phyloP scores from a whole-genome alignment of 2,797 vertebrate species.

The Chelon labrosus region DNA sequence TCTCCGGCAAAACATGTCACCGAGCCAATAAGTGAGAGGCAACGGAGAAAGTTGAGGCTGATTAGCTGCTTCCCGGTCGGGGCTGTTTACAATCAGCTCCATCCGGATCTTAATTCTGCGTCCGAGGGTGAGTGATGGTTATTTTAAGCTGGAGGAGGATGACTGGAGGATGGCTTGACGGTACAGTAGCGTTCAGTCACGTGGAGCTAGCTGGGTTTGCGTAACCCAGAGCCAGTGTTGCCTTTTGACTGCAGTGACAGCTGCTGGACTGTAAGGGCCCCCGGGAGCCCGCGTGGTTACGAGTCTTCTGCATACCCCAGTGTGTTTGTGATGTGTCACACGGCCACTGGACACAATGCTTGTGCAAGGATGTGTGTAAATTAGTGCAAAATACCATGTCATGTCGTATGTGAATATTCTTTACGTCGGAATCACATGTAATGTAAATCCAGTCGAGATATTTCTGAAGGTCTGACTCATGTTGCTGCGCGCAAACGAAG shows the following conservation, averaged over 20 bases:
- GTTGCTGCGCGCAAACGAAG: slow-evolving; percentile 17
- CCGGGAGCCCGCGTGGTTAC: slow-evolving; percentile 58
- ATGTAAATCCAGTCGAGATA: slow-evolving; percentile 29
- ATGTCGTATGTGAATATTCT: slow-evolving; percentile 48
- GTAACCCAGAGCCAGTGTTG: slow-evolving; percentile 78
- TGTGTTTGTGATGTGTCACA: slow-evolving; percentile 76
- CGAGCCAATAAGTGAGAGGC: slow-evolving; percentile 11
- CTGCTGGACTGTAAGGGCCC: slow-evolving; percentile 80
- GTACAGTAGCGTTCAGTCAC: slow-evolving; percentile 71
- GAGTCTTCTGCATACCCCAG: slow-evolving; percentile 59
- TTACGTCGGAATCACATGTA: slow-evolving; percentile 26
- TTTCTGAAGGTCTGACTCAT: slow-evolving; percentile 49
- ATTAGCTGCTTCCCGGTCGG: slow-evolving; percentile 3
- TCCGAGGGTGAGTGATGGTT: slow-evolving; percentile 39
- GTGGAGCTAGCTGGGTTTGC: slow-evolving; percentile 58
- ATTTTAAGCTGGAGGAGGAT: slow-evolving; percentile 64
- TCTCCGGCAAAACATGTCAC: slow-evolving; percentile 5
- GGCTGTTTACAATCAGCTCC: slow-evolving; percentile 41
- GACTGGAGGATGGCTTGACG: slow-evolving; percentile 52
- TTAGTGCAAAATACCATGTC: slow-evolving; percentile 57
- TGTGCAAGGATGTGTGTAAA: slow-evolving; percentile 67
- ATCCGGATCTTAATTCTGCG: slow-evolving; percentile 25
- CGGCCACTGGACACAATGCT: slow-evolving; percentile 51
- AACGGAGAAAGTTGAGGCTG: background rate
- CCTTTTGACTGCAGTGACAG: slow-evolving; percentile 83